Base-by-base conservation (phyloP, 2,113 vertebrate genomes). In the Lates calcarifer region DNA sequence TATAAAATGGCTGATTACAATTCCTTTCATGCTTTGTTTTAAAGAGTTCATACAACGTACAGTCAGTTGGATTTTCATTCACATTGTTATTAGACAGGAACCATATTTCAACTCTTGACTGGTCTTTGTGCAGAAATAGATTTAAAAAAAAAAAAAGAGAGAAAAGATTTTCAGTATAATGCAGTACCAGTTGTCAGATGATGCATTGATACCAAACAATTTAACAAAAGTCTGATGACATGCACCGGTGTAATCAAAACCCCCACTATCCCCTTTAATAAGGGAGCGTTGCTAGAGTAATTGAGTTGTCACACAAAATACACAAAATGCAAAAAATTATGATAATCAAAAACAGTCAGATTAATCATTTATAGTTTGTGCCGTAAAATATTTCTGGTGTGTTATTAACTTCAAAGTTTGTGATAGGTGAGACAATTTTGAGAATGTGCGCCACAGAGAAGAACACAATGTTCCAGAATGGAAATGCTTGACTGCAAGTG, bases 41-140 rank as follows among this genome's bases (percentile, higher is more conserved):
- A 51, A 77, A 65, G 77, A 79, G 84, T 88, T 89, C 89, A 89
- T 7, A 13, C 61, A 70, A 45, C 87, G 71, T 80, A 24, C 69
- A 82, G 45, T 24, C 15, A 45, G 41, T 65, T 73, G 22, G 13
- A 62, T 64, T 84, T 74, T 47, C 57, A 66, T 78, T 82, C 35
- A 31, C 37, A 45, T 39, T 29, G 61, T 49, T 68, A 61, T 65
- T 63, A 68, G 35, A 83, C 66, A 85, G 43, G 20, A 72, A 51
- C 29, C 37, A 10, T 3, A 62, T 61, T 82, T 81, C 33, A 83
- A 75, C 58, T 71, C 55, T 47, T 70, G 28, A 66, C 57, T 67
- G 55, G 26, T 47, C 35, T 77, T 80, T 79, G 51, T 55, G 77
- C 5, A 60, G 20, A 76, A 82, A 66, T 24, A 55, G 43, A 80